Conservation (phyloP, 2,888 invertebrate species). For the Carcina quercana region DNA sequence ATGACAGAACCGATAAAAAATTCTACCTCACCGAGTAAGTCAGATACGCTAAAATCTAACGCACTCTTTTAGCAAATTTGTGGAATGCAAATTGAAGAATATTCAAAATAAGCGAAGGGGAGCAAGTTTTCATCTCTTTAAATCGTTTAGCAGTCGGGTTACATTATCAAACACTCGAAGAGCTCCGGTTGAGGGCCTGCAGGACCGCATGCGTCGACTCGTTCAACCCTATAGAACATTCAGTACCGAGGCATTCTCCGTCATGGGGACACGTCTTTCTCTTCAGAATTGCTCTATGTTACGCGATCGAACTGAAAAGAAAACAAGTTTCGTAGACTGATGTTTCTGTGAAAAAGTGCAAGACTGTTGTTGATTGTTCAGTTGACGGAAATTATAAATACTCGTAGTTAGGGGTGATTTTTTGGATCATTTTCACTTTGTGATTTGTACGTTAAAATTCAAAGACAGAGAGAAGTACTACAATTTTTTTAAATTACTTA, state of each 20-base stretch:
- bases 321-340: slow-evolving; percentile 2
- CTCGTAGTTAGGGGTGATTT: no score
- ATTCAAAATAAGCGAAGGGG: slow-evolving; percentile 4
- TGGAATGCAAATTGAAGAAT: slow-evolving; percentile 1
- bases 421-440: no score
- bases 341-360: neutral
- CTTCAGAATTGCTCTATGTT: slow-evolving; percentile 11
- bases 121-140: slow-evolving; percentile 31
- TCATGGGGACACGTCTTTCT: slow-evolving; percentile 36
- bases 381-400: no score
- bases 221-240: slow-evolving; percentile 39
- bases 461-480: no score
- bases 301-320: slow-evolving; percentile 25
- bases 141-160: slow-evolving; percentile 47
- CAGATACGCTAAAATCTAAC: no score
- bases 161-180: slow-evolving; percentile 51
- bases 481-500: no score
- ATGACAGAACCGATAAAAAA: no score
- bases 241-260: slow-evolving; percentile 44
- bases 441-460: no score
- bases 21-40: no score
- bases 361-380: no score
- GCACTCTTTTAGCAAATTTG: neutral
- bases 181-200: slow-evolving; percentile 41
- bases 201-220: slow-evolving; percentile 62